A percentile compares a stretch with the other conserved stretches of the same genome.
Conservation (phyloP, 2,888 invertebrate species). For the Cremastinae sp. region DNA sequence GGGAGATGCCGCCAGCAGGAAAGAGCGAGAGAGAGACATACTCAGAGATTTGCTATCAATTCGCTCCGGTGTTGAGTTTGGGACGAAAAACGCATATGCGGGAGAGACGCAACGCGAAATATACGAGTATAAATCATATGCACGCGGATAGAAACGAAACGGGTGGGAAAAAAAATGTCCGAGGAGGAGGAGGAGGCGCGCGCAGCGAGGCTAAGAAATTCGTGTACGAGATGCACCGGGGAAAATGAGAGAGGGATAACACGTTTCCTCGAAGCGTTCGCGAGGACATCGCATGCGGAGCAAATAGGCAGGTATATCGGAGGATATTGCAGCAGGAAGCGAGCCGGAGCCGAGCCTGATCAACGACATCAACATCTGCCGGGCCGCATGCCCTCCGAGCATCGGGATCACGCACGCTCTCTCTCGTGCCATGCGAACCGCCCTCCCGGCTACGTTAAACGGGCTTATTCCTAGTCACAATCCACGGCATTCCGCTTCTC, state of each 20-base stretch:
- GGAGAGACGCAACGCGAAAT: too few species aligned
- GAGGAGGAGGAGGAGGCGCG: too few species aligned
- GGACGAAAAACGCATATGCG: too few species aligned
- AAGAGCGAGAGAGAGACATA: constrained; percentile 7
- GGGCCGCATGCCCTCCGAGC: constrained; percentile 48
- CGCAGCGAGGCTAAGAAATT: too few species aligned
- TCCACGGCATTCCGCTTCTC: constrained; percentile 35
- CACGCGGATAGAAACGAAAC: background rate
- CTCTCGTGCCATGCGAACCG: constrained; percentile 28
- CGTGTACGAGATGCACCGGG: background rate
- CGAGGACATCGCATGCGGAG: constrained; percentile 14
- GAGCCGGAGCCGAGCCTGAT: constrained; percentile 31
- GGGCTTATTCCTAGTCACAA: too few species aligned
- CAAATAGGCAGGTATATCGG: background rate
- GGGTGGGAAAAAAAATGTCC: too few species aligned
- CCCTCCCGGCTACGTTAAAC: too few species aligned
- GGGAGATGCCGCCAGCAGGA: background rate
- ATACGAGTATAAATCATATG: background rate
- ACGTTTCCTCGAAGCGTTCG: background rate
- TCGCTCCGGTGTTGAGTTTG: too few species aligned
- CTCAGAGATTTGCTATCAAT: too few species aligned
- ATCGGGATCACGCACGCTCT: constrained; percentile 52
- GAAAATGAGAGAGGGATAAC: constrained; percentile 14
- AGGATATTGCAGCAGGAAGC: constrained; percentile 27
- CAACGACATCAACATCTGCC: constrained; percentile 67